phyloP scores from a whole-genome alignment of 1,140 invertebrate genomes.

The Ladona fulva region DNA sequence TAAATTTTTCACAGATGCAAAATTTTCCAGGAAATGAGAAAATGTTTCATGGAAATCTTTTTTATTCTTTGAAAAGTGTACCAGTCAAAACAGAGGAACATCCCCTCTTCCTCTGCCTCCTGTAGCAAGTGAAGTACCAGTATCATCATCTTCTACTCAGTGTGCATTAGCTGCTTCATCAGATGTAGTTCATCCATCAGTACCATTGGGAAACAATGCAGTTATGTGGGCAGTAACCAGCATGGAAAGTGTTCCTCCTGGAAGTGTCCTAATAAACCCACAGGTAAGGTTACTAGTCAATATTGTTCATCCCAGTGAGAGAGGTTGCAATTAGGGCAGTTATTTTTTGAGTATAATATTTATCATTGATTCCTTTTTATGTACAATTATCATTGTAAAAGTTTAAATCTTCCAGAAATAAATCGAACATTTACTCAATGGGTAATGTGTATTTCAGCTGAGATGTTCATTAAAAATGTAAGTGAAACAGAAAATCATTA shows the following conservation, averaged over 20 bases:
- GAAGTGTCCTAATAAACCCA: conserved; percentile 78
- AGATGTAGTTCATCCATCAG: conserved; percentile 23
- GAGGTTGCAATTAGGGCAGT: conserved; percentile 23
- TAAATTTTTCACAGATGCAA: no score
- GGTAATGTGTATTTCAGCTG: no score
- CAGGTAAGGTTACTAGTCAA: conserved; percentile 41
- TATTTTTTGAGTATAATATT: no score
- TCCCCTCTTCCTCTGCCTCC: background rate
- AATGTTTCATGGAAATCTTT: no score
- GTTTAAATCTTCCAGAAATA: no score
- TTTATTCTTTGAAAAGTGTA: background rate
- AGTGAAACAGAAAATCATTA: no score
- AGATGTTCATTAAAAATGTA: background rate
- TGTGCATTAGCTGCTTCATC: background rate
- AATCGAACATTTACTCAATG: no score
- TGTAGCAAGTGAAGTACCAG: background rate
- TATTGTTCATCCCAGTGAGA: conserved; percentile 32
- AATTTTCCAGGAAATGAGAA: no score
- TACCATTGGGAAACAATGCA: conserved; percentile 30
- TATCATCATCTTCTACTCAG: background rate
- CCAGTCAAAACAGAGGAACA: background rate
- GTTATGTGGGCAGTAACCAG: conserved; percentile 79
- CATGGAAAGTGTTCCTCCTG: conserved; percentile 68
- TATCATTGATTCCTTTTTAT: no score
- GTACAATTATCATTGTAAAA: no score